phyloP scores from a whole-genome alignment of 1,140 invertebrate genomes.

The Cataglyphis hispanica region DNA sequence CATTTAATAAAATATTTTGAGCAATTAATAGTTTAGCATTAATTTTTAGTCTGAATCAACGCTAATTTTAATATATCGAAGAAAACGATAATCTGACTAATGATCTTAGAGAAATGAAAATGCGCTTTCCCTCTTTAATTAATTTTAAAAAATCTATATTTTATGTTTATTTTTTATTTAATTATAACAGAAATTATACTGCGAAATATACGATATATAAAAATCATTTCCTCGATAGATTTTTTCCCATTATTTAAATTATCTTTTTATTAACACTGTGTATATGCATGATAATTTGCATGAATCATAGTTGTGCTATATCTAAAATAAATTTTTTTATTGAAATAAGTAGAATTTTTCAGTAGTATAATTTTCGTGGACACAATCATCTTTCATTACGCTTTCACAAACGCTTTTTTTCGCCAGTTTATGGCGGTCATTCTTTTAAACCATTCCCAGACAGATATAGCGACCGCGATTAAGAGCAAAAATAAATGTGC shows the following conservation, averaged over 20 bases:
- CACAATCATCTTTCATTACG: conserved; percentile 2
- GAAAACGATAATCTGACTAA: background rate
- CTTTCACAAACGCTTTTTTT: no score
- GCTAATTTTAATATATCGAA: background rate
- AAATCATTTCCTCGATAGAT: background rate
- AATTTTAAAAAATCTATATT: background rate
- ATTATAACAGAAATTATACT: background rate
- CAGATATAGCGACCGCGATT: conserved; percentile 63
- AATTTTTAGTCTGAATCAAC: conserved; percentile 10
- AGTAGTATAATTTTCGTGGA: background rate
- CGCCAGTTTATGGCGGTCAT: background rate
- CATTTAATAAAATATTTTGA: conserved; percentile 16
- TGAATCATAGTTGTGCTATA: background rate
- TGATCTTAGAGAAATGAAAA: background rate
- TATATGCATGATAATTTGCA: background rate
- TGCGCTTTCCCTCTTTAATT: no score
- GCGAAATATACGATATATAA: background rate
- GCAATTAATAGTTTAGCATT: conserved; percentile 1
- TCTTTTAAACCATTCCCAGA: background rate
- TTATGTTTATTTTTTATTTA: conserved; percentile 6
- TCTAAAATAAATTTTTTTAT: background rate
- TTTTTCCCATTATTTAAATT: background rate
- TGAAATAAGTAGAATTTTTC: background rate
- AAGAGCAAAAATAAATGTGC: conserved; percentile 54
- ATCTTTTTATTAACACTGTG: no score